phyloP scores from a whole-genome alignment of 2,797 vertebrate species.

The Acipenser oxyrinchus region DNA sequence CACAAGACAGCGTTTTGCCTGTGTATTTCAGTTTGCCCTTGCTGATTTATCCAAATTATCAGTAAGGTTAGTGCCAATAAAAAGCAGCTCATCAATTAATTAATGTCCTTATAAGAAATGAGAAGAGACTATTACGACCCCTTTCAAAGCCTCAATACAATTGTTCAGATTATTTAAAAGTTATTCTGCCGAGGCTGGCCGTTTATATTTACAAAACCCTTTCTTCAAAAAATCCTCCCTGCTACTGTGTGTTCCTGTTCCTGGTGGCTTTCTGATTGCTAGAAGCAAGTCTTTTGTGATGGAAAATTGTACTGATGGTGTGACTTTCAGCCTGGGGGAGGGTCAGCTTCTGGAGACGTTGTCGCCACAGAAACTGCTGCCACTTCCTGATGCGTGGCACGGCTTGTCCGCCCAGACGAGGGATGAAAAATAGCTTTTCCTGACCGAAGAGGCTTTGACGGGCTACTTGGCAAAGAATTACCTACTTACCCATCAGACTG shows the following conservation, averaged over 20 bases:
- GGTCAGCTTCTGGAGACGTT: slow-evolving; percentile 42
- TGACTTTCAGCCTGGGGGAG: slow-evolving; percentile 57
- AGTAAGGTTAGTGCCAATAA: no score
- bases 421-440: slow-evolving; percentile 45
- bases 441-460: slow-evolving; percentile 57
- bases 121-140: no score
- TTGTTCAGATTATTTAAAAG: no score
- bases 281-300: slow-evolving; percentile 51
- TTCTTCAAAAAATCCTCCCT: slow-evolving; percentile 14
- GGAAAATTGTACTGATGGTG: slow-evolving; percentile 61
- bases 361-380: slow-evolving; percentile 37
- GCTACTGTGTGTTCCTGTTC: slow-evolving; percentile 30
- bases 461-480: slow-evolving; percentile 59
- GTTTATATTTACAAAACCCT: neutral
- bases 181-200: no score
- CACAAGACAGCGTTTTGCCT: slow-evolving; percentile 45
- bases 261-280: slow-evolving; percentile 40
- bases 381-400: slow-evolving; percentile 50
- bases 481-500: slow-evolving; percentile 95
- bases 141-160: no score
- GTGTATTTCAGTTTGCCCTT: slow-evolving; percentile 18
- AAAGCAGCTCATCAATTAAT: no score
- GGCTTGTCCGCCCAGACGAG: slow-evolving; percentile 43
- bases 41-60: neutral
- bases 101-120: no score